phyloP scores from a whole-genome alignment of 2,888 invertebrate species.

The Stegophylla sp. region DNA sequence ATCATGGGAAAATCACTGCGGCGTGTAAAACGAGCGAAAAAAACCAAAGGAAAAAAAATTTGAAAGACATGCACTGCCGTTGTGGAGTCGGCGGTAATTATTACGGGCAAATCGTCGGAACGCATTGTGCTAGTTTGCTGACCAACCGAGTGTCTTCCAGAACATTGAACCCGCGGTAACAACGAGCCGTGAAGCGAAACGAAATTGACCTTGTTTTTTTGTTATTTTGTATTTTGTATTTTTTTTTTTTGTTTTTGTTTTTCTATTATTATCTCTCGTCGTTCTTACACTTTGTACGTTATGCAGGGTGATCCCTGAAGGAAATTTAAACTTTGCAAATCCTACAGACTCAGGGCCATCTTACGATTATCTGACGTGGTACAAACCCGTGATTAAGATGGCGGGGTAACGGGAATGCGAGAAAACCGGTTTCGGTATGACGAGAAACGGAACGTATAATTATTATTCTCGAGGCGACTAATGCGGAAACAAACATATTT shows the following conservation, averaged over 20 bases:
- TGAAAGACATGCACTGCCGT: constrained; percentile 24
- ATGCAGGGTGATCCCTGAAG: background rate
- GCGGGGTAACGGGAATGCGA: constrained; percentile 44
- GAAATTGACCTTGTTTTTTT: constrained; percentile 58
- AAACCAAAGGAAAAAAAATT: constrained; percentile 34
- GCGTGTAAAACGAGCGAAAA: constrained; percentile 53
- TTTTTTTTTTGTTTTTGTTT: background rate
- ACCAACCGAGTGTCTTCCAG: constrained; percentile 58
- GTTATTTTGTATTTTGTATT: too few relatives aligned
- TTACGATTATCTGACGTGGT: background rate
- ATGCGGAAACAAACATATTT: constrained; percentile 18
- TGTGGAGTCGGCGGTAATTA: constrained; percentile 39
- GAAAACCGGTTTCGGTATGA: constrained; percentile 39
- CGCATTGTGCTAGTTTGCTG: constrained; percentile 59
- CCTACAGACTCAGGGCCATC: background rate
- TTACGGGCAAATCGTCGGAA: constrained; percentile 55
- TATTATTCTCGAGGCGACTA: constrained; percentile 2
- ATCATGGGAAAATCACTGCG: constrained; percentile 54
- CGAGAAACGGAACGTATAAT: constrained; percentile 36
- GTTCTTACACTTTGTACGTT: background rate
- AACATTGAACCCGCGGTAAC: constrained; percentile 52
- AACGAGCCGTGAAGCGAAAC: constrained; percentile 58
- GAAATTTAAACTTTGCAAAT: background rate
- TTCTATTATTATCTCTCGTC: background rate
- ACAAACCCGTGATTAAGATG: background rate